These are phyloP conservation scores for Linepithema humile DNA, from an alignment of 1,140 invertebrate genomes.

Conservation along the genomic window DNA sequence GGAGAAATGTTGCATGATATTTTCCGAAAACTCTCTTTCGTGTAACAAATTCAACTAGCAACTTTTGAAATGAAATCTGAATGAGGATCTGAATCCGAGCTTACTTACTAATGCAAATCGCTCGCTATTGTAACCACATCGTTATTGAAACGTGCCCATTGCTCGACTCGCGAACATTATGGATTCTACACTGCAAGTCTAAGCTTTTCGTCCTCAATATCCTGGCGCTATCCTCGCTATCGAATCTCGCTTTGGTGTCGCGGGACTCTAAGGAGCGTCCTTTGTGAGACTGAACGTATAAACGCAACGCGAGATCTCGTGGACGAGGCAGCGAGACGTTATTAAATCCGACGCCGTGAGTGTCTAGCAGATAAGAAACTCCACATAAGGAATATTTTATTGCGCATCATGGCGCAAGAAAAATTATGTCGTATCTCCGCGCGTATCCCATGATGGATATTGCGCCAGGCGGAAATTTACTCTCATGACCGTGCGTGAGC, in stretches of 20 bases:
- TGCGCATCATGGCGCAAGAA: constrained; percentile 21
- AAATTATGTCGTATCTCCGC: constrained; percentile 33
- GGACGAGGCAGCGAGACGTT: constrained; percentile 29
- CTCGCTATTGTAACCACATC: neutral
- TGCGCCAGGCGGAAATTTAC: neutral
- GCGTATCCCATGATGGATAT: constrained; percentile 5
- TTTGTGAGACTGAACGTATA: constrained; percentile 48
- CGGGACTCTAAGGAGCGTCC: neutral
- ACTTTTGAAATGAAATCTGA: neutral
- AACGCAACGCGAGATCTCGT: constrained; percentile 5
- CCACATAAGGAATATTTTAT: constrained; percentile 42
- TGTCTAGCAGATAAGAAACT: constrained; percentile 43
- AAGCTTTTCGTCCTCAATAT: constrained; percentile 28
- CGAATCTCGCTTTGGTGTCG: constrained; percentile 8
- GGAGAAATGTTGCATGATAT: neutral
- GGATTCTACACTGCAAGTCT: neutral
- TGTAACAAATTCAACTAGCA: neutral
- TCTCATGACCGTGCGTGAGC: neutral
- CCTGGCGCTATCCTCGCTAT: neutral
- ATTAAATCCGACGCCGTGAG: constrained; percentile 43
- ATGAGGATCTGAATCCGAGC: neutral
- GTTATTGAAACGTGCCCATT: constrained; percentile 6
- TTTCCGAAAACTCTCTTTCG: neutral
- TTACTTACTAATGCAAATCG: neutral
- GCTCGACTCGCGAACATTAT: neutral